Conservation (phyloP, 2,113 vertebrate genomes). For the Himantopus leucocephalus region DNA sequence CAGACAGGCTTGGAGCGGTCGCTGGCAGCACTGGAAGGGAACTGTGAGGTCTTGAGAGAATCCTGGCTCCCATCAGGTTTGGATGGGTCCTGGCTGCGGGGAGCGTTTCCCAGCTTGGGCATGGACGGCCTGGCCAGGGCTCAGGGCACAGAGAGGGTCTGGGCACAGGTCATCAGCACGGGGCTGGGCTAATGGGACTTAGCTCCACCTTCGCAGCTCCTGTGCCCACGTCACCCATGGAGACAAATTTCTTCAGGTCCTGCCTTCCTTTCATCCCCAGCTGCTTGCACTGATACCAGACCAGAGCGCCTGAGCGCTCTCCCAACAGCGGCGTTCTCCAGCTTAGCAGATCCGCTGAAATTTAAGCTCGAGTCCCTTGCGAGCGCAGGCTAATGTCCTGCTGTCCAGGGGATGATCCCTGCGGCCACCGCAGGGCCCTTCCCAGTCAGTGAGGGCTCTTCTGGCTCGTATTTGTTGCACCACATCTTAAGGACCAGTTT, state of each 20-base stretch:
- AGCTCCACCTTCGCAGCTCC: neutral
- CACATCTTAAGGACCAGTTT: neutral
- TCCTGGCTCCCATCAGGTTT: fast-evolving
- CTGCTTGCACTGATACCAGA: fast-evolving
- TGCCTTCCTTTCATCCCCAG: neutral
- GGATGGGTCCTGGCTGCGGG: neutral
- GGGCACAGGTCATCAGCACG: neutral
- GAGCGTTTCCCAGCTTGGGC: neutral
- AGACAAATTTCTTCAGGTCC: neutral
- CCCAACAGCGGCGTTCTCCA: neutral
- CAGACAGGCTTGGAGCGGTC: neutral
- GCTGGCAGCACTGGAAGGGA: neutral
- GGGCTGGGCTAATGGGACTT: neutral
- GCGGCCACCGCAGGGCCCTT: fast-evolving
- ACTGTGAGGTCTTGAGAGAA: neutral
- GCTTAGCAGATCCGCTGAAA: neutral
- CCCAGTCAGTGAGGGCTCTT: fast-evolving
- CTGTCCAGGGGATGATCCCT: neutral
- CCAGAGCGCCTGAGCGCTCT: neutral
- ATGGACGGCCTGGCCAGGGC: neutral
- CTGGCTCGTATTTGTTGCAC: fast-evolving
- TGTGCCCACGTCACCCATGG: fast-evolving
- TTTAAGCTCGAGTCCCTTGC: fast-evolving
- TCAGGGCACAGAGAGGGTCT: neutral
- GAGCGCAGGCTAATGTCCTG: neutral